Evolutionary conservation across 1,140 invertebrate species (phyloP).

Genomic region (Rhyzopertha dominica): DNA sequence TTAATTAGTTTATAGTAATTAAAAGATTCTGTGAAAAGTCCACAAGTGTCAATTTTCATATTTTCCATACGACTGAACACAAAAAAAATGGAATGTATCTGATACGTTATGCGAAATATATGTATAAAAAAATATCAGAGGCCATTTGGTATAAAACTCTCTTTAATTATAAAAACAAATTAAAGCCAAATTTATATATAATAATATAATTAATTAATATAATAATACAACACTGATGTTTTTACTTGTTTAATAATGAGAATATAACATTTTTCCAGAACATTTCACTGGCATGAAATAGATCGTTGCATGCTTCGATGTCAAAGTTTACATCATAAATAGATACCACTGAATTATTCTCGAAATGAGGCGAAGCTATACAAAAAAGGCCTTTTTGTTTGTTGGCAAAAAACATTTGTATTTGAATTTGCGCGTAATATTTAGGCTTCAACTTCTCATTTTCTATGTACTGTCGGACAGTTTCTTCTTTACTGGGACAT

Average conservation of each 20-base stretch:
- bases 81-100: too few relatives aligned
- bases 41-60: too few relatives aligned
- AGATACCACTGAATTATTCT: constrained; percentile 27
- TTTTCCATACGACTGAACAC: too few relatives aligned
- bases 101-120: too few relatives aligned
- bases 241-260: background rate
- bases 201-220: too few relatives aligned
- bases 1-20: too few relatives aligned
- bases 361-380: constrained; percentile 33
- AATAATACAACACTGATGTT: constrained; percentile 15
- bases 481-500: constrained; percentile 30
- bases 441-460: constrained; percentile 26
- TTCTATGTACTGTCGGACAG: constrained; percentile 24
- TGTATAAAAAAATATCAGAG: too few relatives aligned
- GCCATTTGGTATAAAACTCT: too few relatives aligned
- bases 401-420: constrained; percentile 35
- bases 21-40: too few relatives aligned
- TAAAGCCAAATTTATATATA: too few relatives aligned
- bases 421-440: constrained; percentile 35
- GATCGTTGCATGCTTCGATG: background rate
- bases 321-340: constrained; percentile 1
- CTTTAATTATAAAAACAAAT: too few relatives aligned
- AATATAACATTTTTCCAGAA: constrained; percentile 1
- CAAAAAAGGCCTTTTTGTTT: constrained; percentile 34
- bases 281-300: background rate